Base-by-base conservation (phyloP, 2,113 vertebrate genomes). In the Furnarius figulus region DNA sequence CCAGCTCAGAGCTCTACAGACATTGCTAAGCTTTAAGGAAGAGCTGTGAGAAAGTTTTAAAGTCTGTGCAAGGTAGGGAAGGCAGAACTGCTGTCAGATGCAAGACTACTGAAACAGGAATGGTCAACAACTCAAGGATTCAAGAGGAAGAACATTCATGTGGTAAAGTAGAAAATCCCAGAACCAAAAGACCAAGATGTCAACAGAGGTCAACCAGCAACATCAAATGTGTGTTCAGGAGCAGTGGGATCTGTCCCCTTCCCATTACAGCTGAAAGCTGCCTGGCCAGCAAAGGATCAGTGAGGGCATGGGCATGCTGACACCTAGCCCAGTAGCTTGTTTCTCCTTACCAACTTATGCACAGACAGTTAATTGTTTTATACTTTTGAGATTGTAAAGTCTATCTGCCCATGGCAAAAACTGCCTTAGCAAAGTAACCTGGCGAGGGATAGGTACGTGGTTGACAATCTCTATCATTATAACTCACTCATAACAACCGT, bases 191-290 rank as follows among this genome's bases (percentile, higher is more conserved):
- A 2, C 2, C 6, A 53, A 33, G 9, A 3, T 27, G 12, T 40
- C 14, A 72, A 14, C 22, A 70, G 27, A 66, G 10, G 37, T 18
- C 24, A 75, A 50, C 5, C 21, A 85, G 9, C 5, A 47, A 15
- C 21, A 85, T 12, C 9, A 22, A 73, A 50, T 0, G 0, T 0
- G 0, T 50, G 4, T 37, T 47, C 17, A 81, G n/a, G 12, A 52
- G 63, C 23, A 72, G n/a, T 39, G 31, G 14, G 14, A 58, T 20
- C 4, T 52, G 9, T 35, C 17, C 15, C 15, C 3, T 82, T 40
- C 5, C 9, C 8, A 10, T 58, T 68, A 9, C 17, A 81, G 3
- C 5, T 66, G 30, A 68, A 55, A 66, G 3, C 30, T 75, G 10
- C 14, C 8, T 68, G 25, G 30, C 11, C 40, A 74, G 44, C n/a